Evolutionary conservation across 2,888 invertebrate species (phyloP).

Genomic region (Chymomyza caudatula): DNA sequence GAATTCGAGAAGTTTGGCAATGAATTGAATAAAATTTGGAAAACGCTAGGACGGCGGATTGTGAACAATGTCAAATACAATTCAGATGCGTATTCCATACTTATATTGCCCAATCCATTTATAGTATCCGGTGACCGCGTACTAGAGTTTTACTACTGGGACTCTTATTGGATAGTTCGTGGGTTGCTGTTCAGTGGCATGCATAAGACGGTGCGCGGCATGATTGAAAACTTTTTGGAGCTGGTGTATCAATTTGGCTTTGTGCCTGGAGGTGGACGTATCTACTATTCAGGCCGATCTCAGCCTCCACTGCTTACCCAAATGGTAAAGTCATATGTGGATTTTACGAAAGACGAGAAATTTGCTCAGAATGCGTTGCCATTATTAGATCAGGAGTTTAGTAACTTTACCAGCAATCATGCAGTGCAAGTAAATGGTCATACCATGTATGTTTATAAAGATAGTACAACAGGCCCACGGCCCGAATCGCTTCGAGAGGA

Average conservation of each 20-base stretch:
- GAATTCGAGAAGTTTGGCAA: constrained; percentile 85
- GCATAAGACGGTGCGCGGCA: constrained; percentile 87
- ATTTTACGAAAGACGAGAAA: constrained; percentile 83
- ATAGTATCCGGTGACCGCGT: constrained; percentile 94
- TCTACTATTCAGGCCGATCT: constrained; percentile 91
- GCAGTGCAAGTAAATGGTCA: constrained; percentile 82
- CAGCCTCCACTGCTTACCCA: constrained; percentile 89
- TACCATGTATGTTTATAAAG: constrained; percentile 87
- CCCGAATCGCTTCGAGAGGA: constrained; percentile 94
- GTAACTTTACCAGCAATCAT: constrained; percentile 90
- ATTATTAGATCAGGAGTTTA: constrained; percentile 86
- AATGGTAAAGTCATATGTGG: constrained; percentile 89
- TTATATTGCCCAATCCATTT: constrained; percentile 90
- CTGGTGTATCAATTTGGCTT: constrained; percentile 88
- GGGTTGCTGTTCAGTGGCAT: constrained; percentile 92
- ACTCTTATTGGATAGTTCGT: constrained; percentile 94
- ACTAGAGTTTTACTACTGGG: constrained; percentile 96
- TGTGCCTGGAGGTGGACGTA: constrained; percentile 93
- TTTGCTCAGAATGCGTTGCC: constrained; percentile 83
- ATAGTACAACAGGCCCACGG: constrained; percentile 87
- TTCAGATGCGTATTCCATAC: constrained; percentile 88
- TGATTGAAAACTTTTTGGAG: constrained; percentile 90
- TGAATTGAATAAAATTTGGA: constrained; percentile 86
- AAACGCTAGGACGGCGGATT: constrained; percentile 86
- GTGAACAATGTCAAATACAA: constrained; percentile 83